Base-by-base conservation (phyloP, 2,797 vertebrate species). In the Pteronotus mesoamericanus region DNA sequence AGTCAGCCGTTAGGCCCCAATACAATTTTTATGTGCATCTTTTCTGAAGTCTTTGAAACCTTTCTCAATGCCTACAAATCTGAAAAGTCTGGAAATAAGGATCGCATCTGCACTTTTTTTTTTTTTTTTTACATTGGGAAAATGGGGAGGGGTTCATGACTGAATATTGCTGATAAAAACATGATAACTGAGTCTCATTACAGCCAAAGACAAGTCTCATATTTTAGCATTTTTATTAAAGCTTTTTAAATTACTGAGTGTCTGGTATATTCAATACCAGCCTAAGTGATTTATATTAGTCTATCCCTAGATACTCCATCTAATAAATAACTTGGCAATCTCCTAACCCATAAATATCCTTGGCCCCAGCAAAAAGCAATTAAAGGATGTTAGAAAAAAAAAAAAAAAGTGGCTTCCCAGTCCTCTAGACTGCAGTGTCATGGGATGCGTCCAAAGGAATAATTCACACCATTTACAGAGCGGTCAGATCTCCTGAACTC, bases 161-260 rank as follows among this genome's bases (percentile, higher is more conserved):
- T 92, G 95, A 97, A 96, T 95, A 98, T 96, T 9, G 15, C 97
- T 97, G 97, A 97, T 98, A 96, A 97, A 98, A 97, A 97, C 96
- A 95, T 98, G 97, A 97, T 98, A 98, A 98, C 98, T 94, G 86
- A 96, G 97, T 97, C 98, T 98, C 85, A 29, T 98, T 98, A 98
- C 51, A 71, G 97, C 89, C 96, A 55, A 59, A 87, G 96, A 98
- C 96, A 97, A 98, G 97, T 97, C 98, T 98, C 98, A 97, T 98
- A 98, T 98, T 98, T 98, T 98, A 98, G 98, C 98, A 98, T 98
- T 98, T 98, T 98, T 98, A 98, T 98, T 98, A 98, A 98, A 98
- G 98, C 98, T 97, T 97, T 98, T 98, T 97, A 98, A 98, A 98
- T 98, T 98, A 98, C 98, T 94, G 97, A 98, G 97, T 97, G 97